phyloP scores from a whole-genome alignment of 2,888 invertebrate species.

The Lepeophtheirus nordmannii region DNA sequence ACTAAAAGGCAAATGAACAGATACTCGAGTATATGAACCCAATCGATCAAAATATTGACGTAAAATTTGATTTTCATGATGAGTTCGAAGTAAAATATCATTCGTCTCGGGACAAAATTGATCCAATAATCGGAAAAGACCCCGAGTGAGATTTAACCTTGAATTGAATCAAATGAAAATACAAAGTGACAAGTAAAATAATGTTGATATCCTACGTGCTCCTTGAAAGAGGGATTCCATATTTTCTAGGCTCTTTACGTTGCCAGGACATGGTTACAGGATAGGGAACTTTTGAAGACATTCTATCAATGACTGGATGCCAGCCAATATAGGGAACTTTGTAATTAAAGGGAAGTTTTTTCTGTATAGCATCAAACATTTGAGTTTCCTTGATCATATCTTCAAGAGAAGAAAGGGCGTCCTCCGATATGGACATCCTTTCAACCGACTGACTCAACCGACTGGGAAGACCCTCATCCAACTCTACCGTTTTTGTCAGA shows the following conservation, averaged over 20 bases:
- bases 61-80: neutral
- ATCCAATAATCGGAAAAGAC: conserved; percentile 1
- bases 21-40: neutral
- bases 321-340: conserved; percentile 11
- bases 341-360: neutral
- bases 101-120: neutral
- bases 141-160: conserved; percentile 1
- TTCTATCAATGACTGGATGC: conserved; percentile 11
- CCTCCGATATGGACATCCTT: neutral
- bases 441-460: neutral
- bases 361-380: conserved; percentile 17
- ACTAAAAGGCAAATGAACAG: neutral
- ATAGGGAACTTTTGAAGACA: conserved; percentile 1
- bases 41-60: neutral
- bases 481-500: conserved; percentile 3
- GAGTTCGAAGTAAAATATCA: neutral
- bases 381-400: conserved; percentile 4
- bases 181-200: neutral
- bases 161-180: neutral
- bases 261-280: conserved; percentile 3
- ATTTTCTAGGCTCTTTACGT: neutral
- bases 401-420: neutral
- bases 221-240: neutral
- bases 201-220: conserved; percentile 10
- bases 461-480: neutral